Conservation (phyloP, 1,140 invertebrate species). For the Drosophila saltans region DNA sequence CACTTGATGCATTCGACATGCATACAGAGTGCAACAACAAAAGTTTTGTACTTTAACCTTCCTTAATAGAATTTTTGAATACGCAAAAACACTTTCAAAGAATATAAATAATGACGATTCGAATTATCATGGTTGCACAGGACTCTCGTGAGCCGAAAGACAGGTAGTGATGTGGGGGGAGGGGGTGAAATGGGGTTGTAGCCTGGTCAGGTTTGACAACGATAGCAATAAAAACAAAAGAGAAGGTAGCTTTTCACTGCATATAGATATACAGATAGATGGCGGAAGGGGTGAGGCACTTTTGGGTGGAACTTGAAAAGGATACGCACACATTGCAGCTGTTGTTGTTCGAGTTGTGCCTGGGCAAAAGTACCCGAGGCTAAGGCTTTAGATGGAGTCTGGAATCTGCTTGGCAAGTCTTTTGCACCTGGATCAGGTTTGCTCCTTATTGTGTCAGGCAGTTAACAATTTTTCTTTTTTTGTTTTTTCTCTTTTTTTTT, state of each 20-base stretch:
- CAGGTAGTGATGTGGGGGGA: not conserved
- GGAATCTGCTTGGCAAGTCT: not conserved
- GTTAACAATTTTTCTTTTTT: conserved; percentile 58
- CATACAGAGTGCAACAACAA: conserved; percentile 67
- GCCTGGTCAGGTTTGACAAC: conserved; percentile 8
- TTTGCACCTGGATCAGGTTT: conserved; percentile 30
- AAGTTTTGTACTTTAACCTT: conserved; percentile 77
- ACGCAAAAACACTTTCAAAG: conserved; percentile 82
- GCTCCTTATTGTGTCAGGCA: conserved; percentile 26
- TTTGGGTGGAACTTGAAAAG: too few relatives aligned
- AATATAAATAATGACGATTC: conserved; percentile 82
- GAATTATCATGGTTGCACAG: conserved; percentile 67
- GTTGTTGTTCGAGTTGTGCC: conserved; percentile 16
- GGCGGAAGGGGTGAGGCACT: not conserved
- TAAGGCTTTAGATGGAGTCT: conserved; percentile 1
- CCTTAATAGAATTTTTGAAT: conserved; percentile 83
- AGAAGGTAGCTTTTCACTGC: not conserved
- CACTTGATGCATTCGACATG: conserved; percentile 73
- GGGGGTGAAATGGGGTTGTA: conserved; percentile 16
- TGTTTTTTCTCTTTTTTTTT: not conserved
- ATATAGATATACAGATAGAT: not conserved
- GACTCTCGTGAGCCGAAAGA: not conserved
- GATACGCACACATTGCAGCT: conserved; percentile 15
- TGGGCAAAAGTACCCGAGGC: not conserved
- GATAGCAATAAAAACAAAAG: conserved; percentile 13